Conservation (phyloP, 2,113 vertebrate genomes). For the Agelaius tricolor region DNA sequence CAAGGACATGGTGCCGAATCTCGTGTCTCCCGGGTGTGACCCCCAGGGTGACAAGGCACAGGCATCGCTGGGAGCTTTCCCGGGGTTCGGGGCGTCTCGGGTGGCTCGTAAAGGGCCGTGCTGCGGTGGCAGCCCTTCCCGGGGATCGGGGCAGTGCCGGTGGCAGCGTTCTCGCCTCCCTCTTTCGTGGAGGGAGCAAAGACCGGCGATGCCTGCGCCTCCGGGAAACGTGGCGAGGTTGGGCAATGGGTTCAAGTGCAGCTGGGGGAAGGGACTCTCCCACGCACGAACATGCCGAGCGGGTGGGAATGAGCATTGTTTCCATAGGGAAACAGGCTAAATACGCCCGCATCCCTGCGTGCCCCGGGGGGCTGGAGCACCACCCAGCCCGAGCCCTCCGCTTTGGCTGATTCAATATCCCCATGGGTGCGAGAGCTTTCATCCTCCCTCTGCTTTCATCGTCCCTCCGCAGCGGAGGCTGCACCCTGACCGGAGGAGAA, state of each 20-base stretch:
- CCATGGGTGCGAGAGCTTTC: neutral
- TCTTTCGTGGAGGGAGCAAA: neutral
- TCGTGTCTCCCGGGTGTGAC: neutral
- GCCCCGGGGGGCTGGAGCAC: neutral
- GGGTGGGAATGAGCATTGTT: neutral
- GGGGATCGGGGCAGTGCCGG: neutral
- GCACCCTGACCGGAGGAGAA: conserved; percentile 21
- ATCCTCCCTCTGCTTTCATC: neutral
- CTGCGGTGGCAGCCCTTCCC: neutral
- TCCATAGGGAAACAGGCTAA: neutral
- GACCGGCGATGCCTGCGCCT: conserved; percentile 1
- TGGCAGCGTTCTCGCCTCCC: neutral
- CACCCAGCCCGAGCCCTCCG: neutral
- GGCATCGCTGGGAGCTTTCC: neutral
- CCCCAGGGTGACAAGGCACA: neutral
- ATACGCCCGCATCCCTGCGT: neutral
- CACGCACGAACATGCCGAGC: neutral
- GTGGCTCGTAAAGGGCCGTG: neutral
- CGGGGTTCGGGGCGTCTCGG: neutral
- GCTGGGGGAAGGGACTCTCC: conserved; percentile 50
- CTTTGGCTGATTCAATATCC: neutral
- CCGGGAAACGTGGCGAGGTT: conserved; percentile 38
- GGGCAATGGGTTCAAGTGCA: conserved; percentile 49
- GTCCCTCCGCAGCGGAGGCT: neutral
- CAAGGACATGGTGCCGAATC: neutral